Evolutionary conservation across 2,797 vertebrate species (phyloP).

Genomic region (Enteromius radiatus): DNA sequence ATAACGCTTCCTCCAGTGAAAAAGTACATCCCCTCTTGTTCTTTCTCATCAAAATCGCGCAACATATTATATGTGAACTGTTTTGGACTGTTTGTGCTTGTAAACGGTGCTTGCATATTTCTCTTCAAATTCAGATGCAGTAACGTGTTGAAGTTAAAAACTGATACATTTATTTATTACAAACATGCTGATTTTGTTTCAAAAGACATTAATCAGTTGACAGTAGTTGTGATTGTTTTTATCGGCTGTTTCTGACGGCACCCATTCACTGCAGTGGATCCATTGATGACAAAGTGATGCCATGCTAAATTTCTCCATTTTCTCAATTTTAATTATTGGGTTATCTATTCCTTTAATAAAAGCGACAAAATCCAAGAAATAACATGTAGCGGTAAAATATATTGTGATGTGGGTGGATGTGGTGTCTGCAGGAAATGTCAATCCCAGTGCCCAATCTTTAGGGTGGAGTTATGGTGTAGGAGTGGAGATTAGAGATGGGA

Average conservation of each 20-base stretch:
- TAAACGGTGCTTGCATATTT: background rate
- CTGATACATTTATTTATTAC: background rate
- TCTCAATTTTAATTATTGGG: background rate
- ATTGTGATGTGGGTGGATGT: background rate
- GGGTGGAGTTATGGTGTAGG: conserved; percentile 14
- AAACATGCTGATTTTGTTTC: background rate
- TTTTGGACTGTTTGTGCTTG: background rate
- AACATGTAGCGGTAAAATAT: background rate
- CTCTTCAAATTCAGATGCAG: no score
- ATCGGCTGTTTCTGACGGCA: background rate
- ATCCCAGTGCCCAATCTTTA: background rate
- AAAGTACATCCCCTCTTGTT: background rate
- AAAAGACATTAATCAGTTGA: no score
- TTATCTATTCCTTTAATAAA: background rate
- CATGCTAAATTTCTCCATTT: background rate
- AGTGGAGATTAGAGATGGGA: conserved; percentile 14
- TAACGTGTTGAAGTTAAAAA: background rate
- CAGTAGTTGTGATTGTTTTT: background rate
- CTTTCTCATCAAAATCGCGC: background rate
- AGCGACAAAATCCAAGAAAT: background rate
- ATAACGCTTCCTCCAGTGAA: background rate
- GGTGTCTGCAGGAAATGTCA: conserved; percentile 34
- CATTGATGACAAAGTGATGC: background rate
- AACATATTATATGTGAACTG: background rate
- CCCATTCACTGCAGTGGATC: background rate